A percentile compares a stretch with the other conserved stretches of the same genome.
These are phyloP conservation scores for Prunella fulvescens DNA, from an alignment of 2,113 vertebrate genomes.

Conservation along the genomic window DNA sequence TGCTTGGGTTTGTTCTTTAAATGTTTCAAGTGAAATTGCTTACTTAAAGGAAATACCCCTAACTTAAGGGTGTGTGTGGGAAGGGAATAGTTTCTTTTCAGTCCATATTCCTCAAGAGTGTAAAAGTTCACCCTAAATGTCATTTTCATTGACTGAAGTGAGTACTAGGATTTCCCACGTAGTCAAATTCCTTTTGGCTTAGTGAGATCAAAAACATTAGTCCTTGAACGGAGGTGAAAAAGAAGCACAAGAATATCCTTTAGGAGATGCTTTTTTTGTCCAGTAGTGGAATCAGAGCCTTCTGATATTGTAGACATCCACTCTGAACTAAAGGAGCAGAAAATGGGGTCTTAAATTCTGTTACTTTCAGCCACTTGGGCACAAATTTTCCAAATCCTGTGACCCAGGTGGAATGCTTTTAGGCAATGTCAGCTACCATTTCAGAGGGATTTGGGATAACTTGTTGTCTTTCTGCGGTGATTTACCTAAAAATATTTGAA, in stretches of 20 bases:
- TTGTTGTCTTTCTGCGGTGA: neutral
- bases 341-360: neutral
- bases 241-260: neutral
- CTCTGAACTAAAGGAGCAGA: neutral
- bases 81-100: neutral
- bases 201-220: neutral
- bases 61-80: neutral
- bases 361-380: neutral
- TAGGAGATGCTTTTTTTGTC: neutral
- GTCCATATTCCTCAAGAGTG: neutral
- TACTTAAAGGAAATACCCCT: neutral
- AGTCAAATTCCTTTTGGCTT: neutral
- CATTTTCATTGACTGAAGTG: neutral
- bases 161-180: neutral
- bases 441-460: neutral
- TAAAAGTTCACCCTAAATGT: neutral
- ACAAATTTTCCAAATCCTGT: neutral
- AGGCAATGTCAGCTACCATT: neutral
- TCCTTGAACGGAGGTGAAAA: neutral
- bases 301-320: rapidly evolving
- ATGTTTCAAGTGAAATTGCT: neutral
- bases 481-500: neutral
- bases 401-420: neutral
- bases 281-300: neutral
- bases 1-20: neutral